Percentiles rank a stretch among this genome's conserved stretches.
These are phyloP conservation scores for Xenopus laevis DNA, from an alignment of 2,113 vertebrate species.

Conservation along the genomic window DNA sequence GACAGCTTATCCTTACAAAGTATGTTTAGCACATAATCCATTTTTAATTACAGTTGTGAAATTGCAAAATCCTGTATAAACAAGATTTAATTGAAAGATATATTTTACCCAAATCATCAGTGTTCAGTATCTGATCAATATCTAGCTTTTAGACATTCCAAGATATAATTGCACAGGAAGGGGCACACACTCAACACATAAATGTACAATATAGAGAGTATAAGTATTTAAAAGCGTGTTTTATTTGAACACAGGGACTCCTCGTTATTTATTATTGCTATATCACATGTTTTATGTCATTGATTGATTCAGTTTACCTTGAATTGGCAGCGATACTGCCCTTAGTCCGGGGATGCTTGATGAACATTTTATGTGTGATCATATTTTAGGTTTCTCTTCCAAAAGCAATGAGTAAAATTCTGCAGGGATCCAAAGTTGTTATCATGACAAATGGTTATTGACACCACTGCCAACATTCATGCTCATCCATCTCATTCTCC, in stretches of 20 bases:
- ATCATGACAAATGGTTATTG: conserved; percentile 6
- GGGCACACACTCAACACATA: too few relatives aligned
- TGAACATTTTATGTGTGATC: not conserved
- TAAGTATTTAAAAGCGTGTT: too few relatives aligned
- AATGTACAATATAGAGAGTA: too few relatives aligned
- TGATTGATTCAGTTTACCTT: conserved; percentile 1
- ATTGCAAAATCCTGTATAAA: conserved; percentile 9
- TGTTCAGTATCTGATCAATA: too few relatives aligned
- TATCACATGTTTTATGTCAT: not conserved
- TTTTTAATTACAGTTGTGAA: not conserved
- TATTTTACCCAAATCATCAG: too few relatives aligned
- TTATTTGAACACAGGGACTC: too few relatives aligned
- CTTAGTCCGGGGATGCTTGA: not conserved
- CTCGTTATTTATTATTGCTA: not conserved
- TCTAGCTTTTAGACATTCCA: too few relatives aligned
- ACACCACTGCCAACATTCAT: conserved; percentile 11
- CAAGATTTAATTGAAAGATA: too few relatives aligned
- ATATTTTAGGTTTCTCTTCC: not conserved
- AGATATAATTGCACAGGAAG: too few relatives aligned
- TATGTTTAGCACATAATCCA: conserved; percentile 8
- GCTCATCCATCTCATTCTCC: not conserved
- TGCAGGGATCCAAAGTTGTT: conserved; percentile 6
- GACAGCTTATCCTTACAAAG: conserved; percentile 19
- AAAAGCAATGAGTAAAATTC: conserved; percentile 5
- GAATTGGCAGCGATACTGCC: not conserved